Evolutionary conservation across 2,888 invertebrate genomes (phyloP).

Genomic region (Pristionchus mayeri): DNA sequence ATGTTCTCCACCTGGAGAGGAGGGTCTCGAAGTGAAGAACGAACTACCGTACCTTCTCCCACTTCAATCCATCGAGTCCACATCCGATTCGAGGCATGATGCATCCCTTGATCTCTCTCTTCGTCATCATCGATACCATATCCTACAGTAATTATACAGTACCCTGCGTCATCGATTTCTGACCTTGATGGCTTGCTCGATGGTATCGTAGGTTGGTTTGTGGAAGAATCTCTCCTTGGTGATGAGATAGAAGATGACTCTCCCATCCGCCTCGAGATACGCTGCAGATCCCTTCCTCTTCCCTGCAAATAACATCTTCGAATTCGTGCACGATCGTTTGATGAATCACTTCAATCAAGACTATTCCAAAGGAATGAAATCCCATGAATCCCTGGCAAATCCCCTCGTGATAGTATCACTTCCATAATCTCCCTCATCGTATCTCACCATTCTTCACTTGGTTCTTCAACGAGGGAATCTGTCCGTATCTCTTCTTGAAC

Average conservation of each 20-base stretch:
- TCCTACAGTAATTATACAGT: constrained; percentile 49
- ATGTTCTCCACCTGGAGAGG: constrained; percentile 40
- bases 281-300: constrained; percentile 51
- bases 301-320: background rate
- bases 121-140: constrained; percentile 48
- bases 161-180: background rate
- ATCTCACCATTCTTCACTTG: constrained; percentile 51
- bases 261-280: constrained; percentile 53
- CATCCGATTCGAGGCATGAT: constrained; percentile 84
- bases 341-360: background rate
- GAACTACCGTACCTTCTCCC: constrained; percentile 79
- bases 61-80: constrained; percentile 83
- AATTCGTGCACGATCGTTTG: background rate
- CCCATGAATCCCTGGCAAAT: too few species aligned
- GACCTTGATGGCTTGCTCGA: constrained; percentile 70
- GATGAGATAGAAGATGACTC: constrained; percentile 67
- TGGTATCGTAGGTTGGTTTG: constrained; percentile 78
- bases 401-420: too few species aligned
- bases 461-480: constrained; percentile 51
- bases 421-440: background rate
- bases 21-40: background rate
- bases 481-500: constrained; percentile 54
- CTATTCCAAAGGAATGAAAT: background rate
- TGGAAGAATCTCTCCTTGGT: constrained; percentile 77
- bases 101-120: constrained; percentile 73